A percentile compares a stretch with the other conserved stretches of the same genome.
Conservation (phyloP, 1,140 invertebrate species). For the Choristoneura fumiferana region DNA sequence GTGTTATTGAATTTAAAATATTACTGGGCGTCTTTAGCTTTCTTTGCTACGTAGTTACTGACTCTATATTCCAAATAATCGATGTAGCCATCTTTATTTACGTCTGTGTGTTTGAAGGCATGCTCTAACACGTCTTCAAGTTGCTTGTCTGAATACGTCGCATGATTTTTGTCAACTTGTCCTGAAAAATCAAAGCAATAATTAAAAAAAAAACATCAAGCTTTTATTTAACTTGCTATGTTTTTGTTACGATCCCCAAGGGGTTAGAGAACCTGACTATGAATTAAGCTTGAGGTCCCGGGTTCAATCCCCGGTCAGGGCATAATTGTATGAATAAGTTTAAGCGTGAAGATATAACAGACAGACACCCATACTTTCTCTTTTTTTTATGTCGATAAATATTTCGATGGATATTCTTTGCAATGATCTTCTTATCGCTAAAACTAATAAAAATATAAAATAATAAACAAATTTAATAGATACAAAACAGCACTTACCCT, state of each 20-base stretch:
- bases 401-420: too few relatives aligned
- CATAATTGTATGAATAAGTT: too few relatives aligned
- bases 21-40: slow-evolving; percentile 13
- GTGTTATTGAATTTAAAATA: too few relatives aligned
- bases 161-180: slow-evolving; percentile 41
- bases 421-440: too few relatives aligned
- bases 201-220: slow-evolving; percentile 25
- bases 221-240: not conserved
- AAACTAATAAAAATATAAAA: not conserved
- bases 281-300: too few relatives aligned
- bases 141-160: slow-evolving; percentile 77
- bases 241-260: too few relatives aligned
- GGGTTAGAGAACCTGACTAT: too few relatives aligned
- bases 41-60: slow-evolving; percentile 33
- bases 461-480: slow-evolving; percentile 8
- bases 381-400: too few relatives aligned
- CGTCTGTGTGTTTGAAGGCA: slow-evolving; percentile 82
- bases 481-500: slow-evolving; percentile 36
- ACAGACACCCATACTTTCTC: too few relatives aligned
- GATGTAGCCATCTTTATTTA: slow-evolving; percentile 83
- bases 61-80: slow-evolving; percentile 83
- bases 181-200: slow-evolving; percentile 42
- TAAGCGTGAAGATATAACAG: too few relatives aligned
- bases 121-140: slow-evolving; percentile 81
- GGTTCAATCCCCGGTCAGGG: too few relatives aligned